Conservation (phyloP, 2,888 invertebrate species). For the Poecilus cupreus region DNA sequence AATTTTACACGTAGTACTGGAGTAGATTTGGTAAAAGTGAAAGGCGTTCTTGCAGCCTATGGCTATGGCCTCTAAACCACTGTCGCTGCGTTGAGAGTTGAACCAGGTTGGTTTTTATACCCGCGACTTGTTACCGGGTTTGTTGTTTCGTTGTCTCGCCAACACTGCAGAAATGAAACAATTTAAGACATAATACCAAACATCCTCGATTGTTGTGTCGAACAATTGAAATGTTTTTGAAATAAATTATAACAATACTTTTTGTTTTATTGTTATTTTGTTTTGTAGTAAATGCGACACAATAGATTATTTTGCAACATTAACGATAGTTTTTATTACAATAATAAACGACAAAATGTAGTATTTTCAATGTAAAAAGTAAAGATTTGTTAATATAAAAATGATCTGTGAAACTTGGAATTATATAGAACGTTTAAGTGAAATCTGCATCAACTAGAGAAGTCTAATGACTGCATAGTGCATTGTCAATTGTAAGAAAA, state of each 20-base stretch:
- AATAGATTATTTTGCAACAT: neutral
- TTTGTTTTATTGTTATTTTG: conserved; percentile 7
- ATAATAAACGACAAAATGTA: neutral
- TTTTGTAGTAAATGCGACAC: neutral
- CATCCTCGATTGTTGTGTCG: neutral
- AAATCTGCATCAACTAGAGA: neutral
- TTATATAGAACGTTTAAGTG: neutral
- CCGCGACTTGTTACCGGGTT: neutral
- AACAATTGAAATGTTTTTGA: conserved; percentile 26
- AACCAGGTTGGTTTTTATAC: conserved; percentile 21
- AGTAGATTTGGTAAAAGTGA: conserved; percentile 50
- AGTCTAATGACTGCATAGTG: conserved; percentile 6
- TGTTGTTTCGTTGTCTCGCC: neutral
- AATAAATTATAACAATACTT: conserved; percentile 15
- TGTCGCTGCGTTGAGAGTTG: conserved; percentile 7
- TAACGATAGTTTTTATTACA: neutral
- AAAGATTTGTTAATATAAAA: no score
- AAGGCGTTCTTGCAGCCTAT: conserved; percentile 14
- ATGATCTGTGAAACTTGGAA: no score
- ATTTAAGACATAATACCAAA: conserved; percentile 8
- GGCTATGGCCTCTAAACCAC: conserved; percentile 36
- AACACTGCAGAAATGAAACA: neutral
- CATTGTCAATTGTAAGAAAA: neutral
- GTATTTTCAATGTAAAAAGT: no score
- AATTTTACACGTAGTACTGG: neutral